Conservation (phyloP, 2,888 invertebrate genomes). For the Hypsopygia costalis region DNA sequence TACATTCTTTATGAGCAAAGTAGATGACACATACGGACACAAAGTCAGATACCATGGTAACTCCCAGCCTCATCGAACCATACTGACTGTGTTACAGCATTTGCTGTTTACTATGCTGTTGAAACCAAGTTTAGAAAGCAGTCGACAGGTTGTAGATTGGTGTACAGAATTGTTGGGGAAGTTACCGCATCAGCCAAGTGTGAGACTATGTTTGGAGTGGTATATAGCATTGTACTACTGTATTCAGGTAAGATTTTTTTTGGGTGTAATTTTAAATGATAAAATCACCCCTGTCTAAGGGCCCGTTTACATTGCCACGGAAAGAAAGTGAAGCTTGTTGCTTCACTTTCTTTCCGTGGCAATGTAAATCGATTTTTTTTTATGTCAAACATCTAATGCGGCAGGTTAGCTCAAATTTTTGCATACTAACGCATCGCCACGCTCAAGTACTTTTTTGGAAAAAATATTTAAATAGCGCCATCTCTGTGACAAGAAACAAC, state of each 20-base stretch:
- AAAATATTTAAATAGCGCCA: too few relatives aligned
- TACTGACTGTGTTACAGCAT: slow-evolving; percentile 54
- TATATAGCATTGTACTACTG: slow-evolving; percentile 51
- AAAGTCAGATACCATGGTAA: slow-evolving; percentile 67
- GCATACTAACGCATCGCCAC: too few relatives aligned
- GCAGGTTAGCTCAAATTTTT: too few relatives aligned
- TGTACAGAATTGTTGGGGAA: slow-evolving; percentile 48
- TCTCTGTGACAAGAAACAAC: too few relatives aligned
- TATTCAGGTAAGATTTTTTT: slow-evolving; percentile 52
- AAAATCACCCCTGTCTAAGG: too few relatives aligned
- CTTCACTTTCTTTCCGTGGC: too few relatives aligned
- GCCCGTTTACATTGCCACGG: too few relatives aligned
- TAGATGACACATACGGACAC: slow-evolving; percentile 48
- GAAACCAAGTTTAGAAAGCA: slow-evolving; percentile 27
- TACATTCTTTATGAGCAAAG: slow-evolving; percentile 42
- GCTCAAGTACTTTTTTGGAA: too few relatives aligned
- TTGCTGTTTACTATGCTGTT: slow-evolving; percentile 43
- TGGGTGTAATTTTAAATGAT: too few relatives aligned
- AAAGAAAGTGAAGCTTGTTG: too few relatives aligned
- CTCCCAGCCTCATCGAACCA: slow-evolving; percentile 53
- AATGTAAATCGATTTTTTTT: too few relatives aligned
- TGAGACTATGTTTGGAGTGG: slow-evolving; percentile 63
- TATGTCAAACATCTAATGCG: too few relatives aligned
- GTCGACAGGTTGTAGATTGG: slow-evolving; percentile 37
- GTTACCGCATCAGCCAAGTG: slow-evolving; percentile 63